Evolutionary conservation across 2,113 vertebrate species (phyloP).

Genomic region (Peromyscus californicus): DNA sequence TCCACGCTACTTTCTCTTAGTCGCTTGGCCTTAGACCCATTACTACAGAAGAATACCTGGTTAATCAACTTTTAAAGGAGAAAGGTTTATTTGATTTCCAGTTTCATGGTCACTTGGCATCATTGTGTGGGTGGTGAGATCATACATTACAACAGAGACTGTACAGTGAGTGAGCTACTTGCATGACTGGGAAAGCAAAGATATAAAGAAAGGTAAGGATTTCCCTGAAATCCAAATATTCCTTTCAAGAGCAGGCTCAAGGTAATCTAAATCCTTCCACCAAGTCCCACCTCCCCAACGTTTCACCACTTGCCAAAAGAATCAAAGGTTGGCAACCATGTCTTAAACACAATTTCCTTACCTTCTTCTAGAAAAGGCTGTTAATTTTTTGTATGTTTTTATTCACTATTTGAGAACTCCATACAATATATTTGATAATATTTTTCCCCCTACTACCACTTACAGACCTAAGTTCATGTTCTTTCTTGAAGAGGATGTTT

Average conservation of each 20-base stretch:
- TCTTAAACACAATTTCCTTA: not conserved
- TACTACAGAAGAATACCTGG: not conserved
- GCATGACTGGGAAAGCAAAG: too few species aligned
- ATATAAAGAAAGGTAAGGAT: not conserved
- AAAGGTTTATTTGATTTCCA: not conserved
- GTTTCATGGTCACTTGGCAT: not conserved
- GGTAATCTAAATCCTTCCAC: too few species aligned
- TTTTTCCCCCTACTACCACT: too few species aligned
- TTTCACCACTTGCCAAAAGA: not conserved
- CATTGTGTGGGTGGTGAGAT: too few species aligned
- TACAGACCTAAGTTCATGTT: not conserved
- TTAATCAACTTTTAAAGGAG: not conserved
- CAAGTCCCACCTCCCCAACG: not conserved
- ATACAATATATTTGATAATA: not conserved
- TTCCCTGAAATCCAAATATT: too few species aligned
- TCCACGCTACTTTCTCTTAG: not conserved
- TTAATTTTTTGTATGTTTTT: not conserved
- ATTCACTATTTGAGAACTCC: not conserved
- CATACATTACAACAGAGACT: fast-evolving
- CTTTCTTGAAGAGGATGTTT: not conserved
- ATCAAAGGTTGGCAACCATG: not conserved
- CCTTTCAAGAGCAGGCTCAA: not conserved
- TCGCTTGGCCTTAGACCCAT: too few species aligned
- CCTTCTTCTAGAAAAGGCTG: not conserved
- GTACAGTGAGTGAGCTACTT: fast-evolving